A percentile compares a stretch with the other conserved stretches of the same genome.
Conservation (phyloP, 2,797 vertebrate species). For the Trachurus trachurus region DNA sequence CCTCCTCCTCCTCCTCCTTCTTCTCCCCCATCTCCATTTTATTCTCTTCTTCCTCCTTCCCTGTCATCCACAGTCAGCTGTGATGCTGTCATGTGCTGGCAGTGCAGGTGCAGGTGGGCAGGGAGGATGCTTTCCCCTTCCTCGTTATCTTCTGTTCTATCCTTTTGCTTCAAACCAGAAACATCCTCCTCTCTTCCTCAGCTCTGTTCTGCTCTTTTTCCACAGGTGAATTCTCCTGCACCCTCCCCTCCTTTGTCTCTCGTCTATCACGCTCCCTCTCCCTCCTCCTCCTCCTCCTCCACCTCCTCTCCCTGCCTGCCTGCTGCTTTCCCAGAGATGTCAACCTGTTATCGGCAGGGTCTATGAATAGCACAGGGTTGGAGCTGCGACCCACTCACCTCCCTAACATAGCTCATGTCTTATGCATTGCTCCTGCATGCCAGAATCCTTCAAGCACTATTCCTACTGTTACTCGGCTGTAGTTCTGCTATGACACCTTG, state of each 20-base stretch:
- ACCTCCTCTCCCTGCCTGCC: conserved; percentile 38
- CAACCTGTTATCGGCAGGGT: conserved; percentile 79
- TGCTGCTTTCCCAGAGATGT: conserved; percentile 75
- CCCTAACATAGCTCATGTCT: conserved; percentile 72
- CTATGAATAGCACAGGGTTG: conserved; percentile 79
- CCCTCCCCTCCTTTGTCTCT: conserved; percentile 70
- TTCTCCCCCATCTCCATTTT: conserved; percentile 20
- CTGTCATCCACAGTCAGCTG: conserved; percentile 47
- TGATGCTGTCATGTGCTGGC: conserved; percentile 26
- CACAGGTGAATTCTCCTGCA: conserved; percentile 76
- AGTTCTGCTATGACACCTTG: conserved; percentile 2
- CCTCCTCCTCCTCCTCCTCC: conserved; percentile 18
- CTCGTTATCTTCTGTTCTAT: conserved; percentile 55
- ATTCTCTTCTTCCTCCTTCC: conserved; percentile 33
- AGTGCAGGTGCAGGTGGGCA: conserved; percentile 53
- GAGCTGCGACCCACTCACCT: conserved; percentile 74
- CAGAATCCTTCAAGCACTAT: conserved; percentile 48
- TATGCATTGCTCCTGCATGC: conserved; percentile 64
- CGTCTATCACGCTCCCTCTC: conserved; percentile 43
- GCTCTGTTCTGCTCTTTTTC: conserved; percentile 49
- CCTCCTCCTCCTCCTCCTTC: background rate
- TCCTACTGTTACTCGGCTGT: conserved; percentile 8
- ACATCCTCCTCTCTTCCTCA: conserved; percentile 28
- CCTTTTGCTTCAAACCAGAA: conserved; percentile 44
- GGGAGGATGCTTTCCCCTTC: conserved; percentile 36